Evolutionary conservation across 2,888 invertebrate genomes (phyloP).

Genomic region (Uloborus plumipes): DNA sequence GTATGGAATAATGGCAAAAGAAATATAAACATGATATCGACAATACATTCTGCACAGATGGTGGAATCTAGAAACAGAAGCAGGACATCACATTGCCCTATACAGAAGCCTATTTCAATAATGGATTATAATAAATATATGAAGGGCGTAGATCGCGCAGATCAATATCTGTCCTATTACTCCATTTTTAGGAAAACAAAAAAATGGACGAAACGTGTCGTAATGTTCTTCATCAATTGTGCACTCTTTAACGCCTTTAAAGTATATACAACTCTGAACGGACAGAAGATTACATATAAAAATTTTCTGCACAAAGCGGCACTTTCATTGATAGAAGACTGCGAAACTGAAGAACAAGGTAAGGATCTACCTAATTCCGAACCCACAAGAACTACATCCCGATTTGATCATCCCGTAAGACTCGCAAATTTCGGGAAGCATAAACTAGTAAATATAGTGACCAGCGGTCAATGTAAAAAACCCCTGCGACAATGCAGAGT

Average conservation of each 20-base stretch:
- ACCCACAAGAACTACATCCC: slow-evolving; percentile 8
- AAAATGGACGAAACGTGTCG: not conserved
- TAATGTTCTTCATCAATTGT: too few relatives aligned
- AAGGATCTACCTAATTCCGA: slow-evolving; percentile 23
- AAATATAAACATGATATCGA: too few relatives aligned
- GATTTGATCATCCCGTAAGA: slow-evolving; percentile 4
- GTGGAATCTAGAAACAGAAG: too few relatives aligned
- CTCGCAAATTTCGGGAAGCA: not conserved
- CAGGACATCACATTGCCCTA: too few relatives aligned
- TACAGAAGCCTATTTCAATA: too few relatives aligned
- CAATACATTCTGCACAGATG: too few relatives aligned
- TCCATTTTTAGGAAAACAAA: not conserved
- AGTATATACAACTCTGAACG: not conserved
- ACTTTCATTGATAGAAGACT: slow-evolving; percentile 22
- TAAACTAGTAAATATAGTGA: slow-evolving; percentile 16
- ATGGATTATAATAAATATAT: not conserved
- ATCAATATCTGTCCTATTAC: slow-evolving; percentile 1
- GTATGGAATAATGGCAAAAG: too few relatives aligned
- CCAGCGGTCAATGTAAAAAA: slow-evolving; percentile 12
- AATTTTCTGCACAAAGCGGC: slow-evolving; percentile 22
- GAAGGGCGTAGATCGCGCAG: not conserved
- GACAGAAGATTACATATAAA: slow-evolving; percentile 14
- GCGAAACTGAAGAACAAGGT: slow-evolving; percentile 17
- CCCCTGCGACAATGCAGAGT: slow-evolving; percentile 13
- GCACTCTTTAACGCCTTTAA: not conserved